Evolutionary conservation across 2,888 invertebrate species (phyloP).

Genomic region (Oscheius sp.): DNA sequence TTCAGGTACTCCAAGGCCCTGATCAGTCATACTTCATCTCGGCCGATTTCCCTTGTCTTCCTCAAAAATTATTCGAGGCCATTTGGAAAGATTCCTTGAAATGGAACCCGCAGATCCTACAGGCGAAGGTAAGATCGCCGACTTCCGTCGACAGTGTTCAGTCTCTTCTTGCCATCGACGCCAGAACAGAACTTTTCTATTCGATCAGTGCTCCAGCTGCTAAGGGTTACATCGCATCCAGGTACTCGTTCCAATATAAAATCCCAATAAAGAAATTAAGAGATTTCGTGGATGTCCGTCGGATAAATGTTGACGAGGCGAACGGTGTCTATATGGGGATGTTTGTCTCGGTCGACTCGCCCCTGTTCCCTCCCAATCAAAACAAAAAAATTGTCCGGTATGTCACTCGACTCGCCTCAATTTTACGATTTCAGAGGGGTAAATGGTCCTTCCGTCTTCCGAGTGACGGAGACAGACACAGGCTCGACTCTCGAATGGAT

Average conservation of each 20-base stretch:
- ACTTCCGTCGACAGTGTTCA: conserved; percentile 16
- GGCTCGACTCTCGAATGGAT: conserved; percentile 49
- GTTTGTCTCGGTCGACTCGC: conserved; percentile 54
- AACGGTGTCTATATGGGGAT: conserved; percentile 40
- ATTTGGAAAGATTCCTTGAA: conserved; percentile 62
- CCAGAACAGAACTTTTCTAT: conserved; percentile 62
- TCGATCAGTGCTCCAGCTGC: conserved; percentile 65
- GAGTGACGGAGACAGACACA: conserved; percentile 35
- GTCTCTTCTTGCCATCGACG: conserved; percentile 56
- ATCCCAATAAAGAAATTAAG: too few species aligned
- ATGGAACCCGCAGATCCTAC: conserved; percentile 63
- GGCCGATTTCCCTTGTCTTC: conserved; percentile 49
- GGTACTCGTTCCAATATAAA: conserved; percentile 38
- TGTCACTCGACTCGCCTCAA: neutral
- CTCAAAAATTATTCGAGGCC: conserved; percentile 56
- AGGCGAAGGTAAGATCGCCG: conserved; percentile 42
- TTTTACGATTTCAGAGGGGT: conserved; percentile 39
- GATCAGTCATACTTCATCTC: conserved; percentile 58
- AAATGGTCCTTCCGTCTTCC: conserved; percentile 53
- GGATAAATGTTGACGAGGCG: conserved; percentile 38
- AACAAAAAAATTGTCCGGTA: conserved; percentile 46
- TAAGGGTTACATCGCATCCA: conserved; percentile 66
- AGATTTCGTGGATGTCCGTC: conserved; percentile 50
- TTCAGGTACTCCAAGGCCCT: conserved; percentile 46
- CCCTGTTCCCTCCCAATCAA: conserved; percentile 43